Base-by-base conservation (phyloP, 35 echinoderm and acorn worm species). In the Heliocidaris tuberculata region DNA sequence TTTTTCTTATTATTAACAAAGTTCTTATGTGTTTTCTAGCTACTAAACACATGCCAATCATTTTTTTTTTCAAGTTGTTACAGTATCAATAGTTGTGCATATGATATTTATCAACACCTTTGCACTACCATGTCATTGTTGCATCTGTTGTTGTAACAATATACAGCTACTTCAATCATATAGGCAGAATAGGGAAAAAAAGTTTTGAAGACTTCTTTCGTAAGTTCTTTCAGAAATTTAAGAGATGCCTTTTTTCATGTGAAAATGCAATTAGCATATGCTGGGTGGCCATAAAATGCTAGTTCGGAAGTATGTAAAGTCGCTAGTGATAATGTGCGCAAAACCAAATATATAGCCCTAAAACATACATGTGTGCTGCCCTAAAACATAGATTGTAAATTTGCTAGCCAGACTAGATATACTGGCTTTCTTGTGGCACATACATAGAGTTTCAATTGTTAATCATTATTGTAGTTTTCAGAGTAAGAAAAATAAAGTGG, bases 351-450 rank as follows among this genome's bases (percentile, higher is more conserved):
- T 78, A 19, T 78, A 78, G 19, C n/a, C 65, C 24, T 78, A n/a
- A 78, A 21, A 78, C 65, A 27, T 78, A 78, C 65, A 78, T 78
- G 65, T 78, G 65, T 78, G 65, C 65, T 78, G 65, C 65, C 65
- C 65, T 42, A 5, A 5, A 78, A 78, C 65, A 42, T 1, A 78
- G 65, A 78, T 78, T 78, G 21, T 78, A 21, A 78, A 78, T 27
- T 78, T 29, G 27, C 19, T n/a, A 78, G 65, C 65, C 17, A 70
- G 60, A 70, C 16, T 12, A 19, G 17, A 70, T 24, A 70, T 24
- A 70, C 3, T 24, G 4, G 60, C 60, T 70, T 24, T 27, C 60
- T 27, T 70, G 60, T 19, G 65, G 65, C 65, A 78, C 65, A 78
- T n/a, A 78, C 21, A 24, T 78, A 78, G n/a, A 7, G 27, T 24